Base-by-base conservation (phyloP, 2,113 vertebrate genomes). In the Galeopterus variegatus region DNA sequence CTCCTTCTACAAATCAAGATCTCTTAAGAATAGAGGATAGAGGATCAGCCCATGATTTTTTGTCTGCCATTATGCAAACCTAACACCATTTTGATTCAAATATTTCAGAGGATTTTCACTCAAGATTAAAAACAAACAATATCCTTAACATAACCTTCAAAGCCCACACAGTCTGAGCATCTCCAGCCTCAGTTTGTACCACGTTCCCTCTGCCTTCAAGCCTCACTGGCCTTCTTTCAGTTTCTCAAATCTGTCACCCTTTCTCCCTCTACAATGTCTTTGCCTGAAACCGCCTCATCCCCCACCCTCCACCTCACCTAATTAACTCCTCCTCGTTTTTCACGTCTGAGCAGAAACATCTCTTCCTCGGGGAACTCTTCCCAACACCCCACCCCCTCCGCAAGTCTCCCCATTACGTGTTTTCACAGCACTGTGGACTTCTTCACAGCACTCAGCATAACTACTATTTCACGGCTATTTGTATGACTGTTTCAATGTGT, bases 101-200 rank as follows among this genome's bases (percentile, higher is more conserved):
- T 88, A 80, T 75, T 82, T 81, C 72, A 88, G n/a, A 92, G 33
- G 50, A 81, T 69, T 93, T 83, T 41, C 36, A 87, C 1, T 69
- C 14, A 83, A 87, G 17, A 56, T 88, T 54, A 75, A 90, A 76
- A 81, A 50, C 41, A 85, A 67, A 41, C 11, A 65, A 82, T 4
- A 58, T 69, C n/a, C 33, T 87, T 54, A 69, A 26, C 69, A 79
- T 7, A 65, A 36, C 13, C 45, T 36, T n/a, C 26, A 69, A 69
- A 93, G 69, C 48, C 21, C 50, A 65, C 5, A 56, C 2, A 12
- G 21, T 36, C 24, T n/a, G 31, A 41, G 24, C 56, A n/a, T 23
- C 14, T 24, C 19, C 17, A 52, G 56, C 56, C 72, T 80, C n/a
- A 13, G 28, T 23, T 41, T 31, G 10, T 14, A 19, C 18, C 24